Conservation (phyloP, 1,140 invertebrate genomes). For the Trinorchestia longiramus region DNA sequence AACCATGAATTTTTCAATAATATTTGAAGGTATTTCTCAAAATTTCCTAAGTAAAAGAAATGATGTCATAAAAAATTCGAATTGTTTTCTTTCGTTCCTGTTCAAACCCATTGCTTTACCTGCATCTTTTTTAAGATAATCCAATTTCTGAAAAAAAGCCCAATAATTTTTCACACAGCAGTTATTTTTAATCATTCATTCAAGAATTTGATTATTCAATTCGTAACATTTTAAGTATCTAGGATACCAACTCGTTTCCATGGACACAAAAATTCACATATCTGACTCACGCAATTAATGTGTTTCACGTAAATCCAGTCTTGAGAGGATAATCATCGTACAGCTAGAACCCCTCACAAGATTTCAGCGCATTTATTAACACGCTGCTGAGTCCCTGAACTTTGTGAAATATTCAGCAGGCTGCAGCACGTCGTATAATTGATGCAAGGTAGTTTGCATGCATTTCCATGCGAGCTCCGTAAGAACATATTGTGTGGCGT, state of each 20-base stretch:
- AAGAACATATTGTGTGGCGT: neutral
- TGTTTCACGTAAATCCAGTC: neutral
- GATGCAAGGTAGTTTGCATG: constrained; percentile 6
- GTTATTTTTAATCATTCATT: too few relatives aligned
- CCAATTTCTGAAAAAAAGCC: too few relatives aligned
- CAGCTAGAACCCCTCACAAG: neutral
- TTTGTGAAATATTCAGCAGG: neutral
- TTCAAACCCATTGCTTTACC: too few relatives aligned
- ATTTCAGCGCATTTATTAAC: neutral
- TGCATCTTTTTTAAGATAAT: too few relatives aligned
- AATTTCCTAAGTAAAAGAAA: too few relatives aligned
- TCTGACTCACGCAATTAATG: neutral
- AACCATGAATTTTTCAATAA: too few relatives aligned
- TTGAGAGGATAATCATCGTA: neutral
- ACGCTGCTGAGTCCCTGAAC: neutral
- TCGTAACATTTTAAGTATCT: neutral
- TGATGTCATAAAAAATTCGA: too few relatives aligned
- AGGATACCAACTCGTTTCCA: neutral
- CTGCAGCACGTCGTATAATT: constrained; percentile 6
- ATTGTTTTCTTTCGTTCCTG: too few relatives aligned
- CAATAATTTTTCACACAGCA: too few relatives aligned
- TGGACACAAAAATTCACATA: neutral
- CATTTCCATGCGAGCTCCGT: neutral
- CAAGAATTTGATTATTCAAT: too few relatives aligned
- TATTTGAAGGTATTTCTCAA: too few relatives aligned